Evolutionary conservation across 2,888 invertebrate species (phyloP).

Genomic region (Drosophila macrothrix): DNA sequence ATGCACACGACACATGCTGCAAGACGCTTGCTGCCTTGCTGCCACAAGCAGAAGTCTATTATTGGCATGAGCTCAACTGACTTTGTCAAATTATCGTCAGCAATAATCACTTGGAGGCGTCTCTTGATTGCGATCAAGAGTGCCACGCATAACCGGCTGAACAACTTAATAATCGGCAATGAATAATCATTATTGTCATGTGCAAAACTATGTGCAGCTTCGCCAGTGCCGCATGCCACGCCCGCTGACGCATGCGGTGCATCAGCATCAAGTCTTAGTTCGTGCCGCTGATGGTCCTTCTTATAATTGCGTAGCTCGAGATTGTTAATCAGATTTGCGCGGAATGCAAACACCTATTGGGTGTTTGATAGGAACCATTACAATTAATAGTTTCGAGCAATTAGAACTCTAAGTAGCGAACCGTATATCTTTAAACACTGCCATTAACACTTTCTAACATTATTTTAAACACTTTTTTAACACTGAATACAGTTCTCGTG

Average conservation of each 20-base stretch:
- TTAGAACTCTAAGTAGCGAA: neutral
- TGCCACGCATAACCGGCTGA: conserved; percentile 27
- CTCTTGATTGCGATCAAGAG: conserved; percentile 63
- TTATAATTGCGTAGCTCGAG: conserved; percentile 49
- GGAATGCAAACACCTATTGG: conserved; percentile 46
- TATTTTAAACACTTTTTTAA: neutral
- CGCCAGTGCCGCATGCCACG: conserved; percentile 32
- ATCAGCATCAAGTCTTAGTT: conserved; percentile 27
- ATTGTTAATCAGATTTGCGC: conserved; percentile 39
- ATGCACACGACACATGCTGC: conserved; percentile 78
- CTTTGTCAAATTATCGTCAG: conserved; percentile 77
- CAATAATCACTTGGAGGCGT: conserved; percentile 73
- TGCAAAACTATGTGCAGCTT: conserved; percentile 45
- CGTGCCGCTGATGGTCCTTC: conserved; percentile 17
- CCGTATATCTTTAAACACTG: neutral
- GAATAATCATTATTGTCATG: conserved; percentile 34
- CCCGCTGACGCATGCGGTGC: conserved; percentile 44
- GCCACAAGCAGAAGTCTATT: neutral
- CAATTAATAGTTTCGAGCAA: neutral
- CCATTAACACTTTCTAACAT: neutral
- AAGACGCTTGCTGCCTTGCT: conserved; percentile 32
- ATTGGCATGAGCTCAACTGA: conserved; percentile 44
- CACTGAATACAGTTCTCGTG: neutral
- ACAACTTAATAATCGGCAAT: conserved; percentile 38
- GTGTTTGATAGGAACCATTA: neutral